phyloP scores from a whole-genome alignment of 2,888 invertebrate species.

The Gibbula magus region DNA sequence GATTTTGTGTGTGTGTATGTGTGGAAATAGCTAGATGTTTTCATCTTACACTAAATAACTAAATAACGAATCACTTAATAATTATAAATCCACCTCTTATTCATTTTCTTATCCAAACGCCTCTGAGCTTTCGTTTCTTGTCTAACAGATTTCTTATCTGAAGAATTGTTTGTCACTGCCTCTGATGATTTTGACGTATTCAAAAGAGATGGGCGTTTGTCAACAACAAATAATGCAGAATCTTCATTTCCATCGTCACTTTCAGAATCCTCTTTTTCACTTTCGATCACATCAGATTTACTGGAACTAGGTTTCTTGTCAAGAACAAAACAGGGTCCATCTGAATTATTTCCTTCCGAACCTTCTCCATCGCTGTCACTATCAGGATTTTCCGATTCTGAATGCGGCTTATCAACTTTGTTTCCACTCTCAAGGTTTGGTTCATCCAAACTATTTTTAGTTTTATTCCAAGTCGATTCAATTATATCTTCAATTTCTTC shows the following conservation, averaged over 20 bases:
- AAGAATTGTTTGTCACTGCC: background rate
- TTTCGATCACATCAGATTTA: background rate
- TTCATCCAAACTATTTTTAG: background rate
- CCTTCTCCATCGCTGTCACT: background rate
- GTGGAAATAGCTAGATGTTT: no score
- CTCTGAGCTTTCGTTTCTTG: no score
- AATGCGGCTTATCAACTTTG: background rate
- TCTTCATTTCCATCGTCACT: no score
- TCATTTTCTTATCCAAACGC: background rate
- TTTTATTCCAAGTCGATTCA: slow-evolving; percentile 5
- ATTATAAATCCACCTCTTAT: background rate
- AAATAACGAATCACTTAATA: background rate
- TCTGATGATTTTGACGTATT: background rate
- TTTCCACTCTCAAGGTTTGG: background rate
- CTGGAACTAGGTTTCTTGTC: background rate
- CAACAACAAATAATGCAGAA: background rate
- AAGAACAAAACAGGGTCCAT: background rate
- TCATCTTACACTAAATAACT: no score
- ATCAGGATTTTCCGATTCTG: background rate
- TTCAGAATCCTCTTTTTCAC: no score
- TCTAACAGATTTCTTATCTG: background rate
- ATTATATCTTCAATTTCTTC: slow-evolving; percentile 12
- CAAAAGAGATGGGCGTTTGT: background rate
- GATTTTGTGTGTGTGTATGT: no score
- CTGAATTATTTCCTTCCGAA: background rate